Conservation (phyloP, 2,113 vertebrate species). For the Dromas ardeola region DNA sequence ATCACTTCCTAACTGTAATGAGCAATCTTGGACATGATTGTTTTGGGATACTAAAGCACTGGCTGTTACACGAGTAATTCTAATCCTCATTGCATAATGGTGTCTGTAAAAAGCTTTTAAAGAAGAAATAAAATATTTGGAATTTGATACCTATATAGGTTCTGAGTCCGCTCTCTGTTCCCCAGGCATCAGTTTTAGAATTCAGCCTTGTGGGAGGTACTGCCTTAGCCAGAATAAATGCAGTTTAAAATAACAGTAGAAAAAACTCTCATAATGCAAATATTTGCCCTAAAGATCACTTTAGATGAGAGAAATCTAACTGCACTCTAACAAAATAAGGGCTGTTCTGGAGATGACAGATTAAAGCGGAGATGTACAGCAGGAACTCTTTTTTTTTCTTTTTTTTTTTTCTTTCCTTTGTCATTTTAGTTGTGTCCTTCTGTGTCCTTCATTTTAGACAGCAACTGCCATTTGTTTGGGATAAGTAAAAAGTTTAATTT, state of each 20-base stretch:
- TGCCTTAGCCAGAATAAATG: background rate
- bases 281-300: background rate
- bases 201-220: background rate
- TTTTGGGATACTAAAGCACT: background rate
- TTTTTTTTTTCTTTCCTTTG: background rate
- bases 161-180: background rate
- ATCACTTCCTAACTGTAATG: conserved; percentile 27
- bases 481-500: background rate
- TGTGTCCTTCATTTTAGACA: background rate
- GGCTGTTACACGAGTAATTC: background rate
- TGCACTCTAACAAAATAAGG: background rate
- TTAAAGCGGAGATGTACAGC: background rate
- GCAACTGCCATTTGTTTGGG: background rate
- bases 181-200: background rate
- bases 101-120: conserved; percentile 1
- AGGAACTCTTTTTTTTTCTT: background rate
- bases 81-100: background rate
- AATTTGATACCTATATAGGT: background rate
- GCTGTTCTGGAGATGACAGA: background rate
- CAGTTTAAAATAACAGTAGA: background rate
- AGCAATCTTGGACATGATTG: background rate
- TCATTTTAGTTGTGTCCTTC: background rate
- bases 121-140: conserved; percentile 10
- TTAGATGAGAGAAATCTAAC: background rate
- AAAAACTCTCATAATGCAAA: background rate